phyloP scores from a whole-genome alignment of 2,113 vertebrate species.

The Semnornis frantzii region DNA sequence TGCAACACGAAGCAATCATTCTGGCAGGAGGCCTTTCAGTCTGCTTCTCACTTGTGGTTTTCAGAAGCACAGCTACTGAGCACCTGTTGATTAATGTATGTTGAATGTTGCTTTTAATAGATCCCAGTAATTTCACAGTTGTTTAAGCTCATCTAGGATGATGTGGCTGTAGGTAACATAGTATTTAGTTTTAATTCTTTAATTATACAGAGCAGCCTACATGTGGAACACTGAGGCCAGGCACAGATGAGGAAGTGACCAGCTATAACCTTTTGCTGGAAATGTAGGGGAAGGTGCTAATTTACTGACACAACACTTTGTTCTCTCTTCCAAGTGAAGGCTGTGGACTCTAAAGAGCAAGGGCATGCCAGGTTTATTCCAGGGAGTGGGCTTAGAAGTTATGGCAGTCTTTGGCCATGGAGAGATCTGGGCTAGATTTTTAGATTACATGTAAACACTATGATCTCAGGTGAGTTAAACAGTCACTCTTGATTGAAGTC shows the following conservation, averaged over 20 bases:
- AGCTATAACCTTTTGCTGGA: neutral
- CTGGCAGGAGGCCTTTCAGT: neutral
- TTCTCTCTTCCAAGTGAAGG: neutral
- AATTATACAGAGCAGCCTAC: conserved; percentile 33
- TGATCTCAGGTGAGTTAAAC: neutral
- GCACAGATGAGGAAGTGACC: neutral
- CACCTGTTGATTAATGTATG: conserved; percentile 21
- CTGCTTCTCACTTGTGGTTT: conserved; percentile 47
- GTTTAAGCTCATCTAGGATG: conserved; percentile 37
- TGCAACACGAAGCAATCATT: neutral
- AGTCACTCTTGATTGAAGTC: neutral
- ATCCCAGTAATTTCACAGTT: conserved; percentile 38
- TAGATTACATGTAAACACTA: neutral
- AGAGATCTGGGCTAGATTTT: neutral
- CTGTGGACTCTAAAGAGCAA: neutral
- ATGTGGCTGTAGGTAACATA: conserved; percentile 54
- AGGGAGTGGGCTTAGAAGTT: neutral
- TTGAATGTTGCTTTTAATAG: conserved; percentile 46
- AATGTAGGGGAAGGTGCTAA: neutral
- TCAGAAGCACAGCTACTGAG: conserved; percentile 21
- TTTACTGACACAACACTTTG: neutral
- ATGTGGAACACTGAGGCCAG: neutral
- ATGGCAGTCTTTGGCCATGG: neutral
- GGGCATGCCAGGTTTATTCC: neutral
- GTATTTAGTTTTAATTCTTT: conserved; percentile 52